Evolutionary conservation across 2,797 vertebrate genomes (phyloP), one percentile per base, ranked within the genome.

Genomic region (Yasuhikotakia modesta): DNA sequence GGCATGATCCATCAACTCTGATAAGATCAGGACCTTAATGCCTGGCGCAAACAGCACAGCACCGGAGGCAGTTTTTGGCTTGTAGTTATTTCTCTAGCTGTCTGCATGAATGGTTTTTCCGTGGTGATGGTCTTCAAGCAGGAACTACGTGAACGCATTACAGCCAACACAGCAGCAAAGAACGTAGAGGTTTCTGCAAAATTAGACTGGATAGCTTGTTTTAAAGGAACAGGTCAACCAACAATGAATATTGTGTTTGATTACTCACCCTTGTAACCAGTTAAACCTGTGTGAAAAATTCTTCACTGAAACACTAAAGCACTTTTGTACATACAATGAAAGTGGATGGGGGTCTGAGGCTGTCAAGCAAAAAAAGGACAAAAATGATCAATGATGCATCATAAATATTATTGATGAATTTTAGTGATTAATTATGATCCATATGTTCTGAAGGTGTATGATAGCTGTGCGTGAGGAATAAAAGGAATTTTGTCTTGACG

Each of bases 1-100:
- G 53, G 66, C 19, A n/a, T 32, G 32, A 82, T 84, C 78, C 71
- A 76, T 84, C 80, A 78, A 39, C 73, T 35, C 53, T 67, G 77
- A 71, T 74, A 43, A 73, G 73, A 73, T 79, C 76, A 77, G 60
- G 32, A 19, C 50, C 46, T 13, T 60, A 76, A 39, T 74, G 68
- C 73, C 30, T 50, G 55, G 65, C 67, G 14, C 50, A 30, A 17
- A 71, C 63, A 39, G 63, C 68, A 22, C 30, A 6, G 39, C 69
- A 55, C 50, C 50, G 8, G 68, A 69, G 48, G 73, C 79, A 32
- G 21, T 77, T 68, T 68, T 78, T 64, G 69, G 35, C n/a, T 27
- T 73, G 55, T 73, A 30, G 30, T 64, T 39, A 7, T 64, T 69
- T 52, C 63, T 73, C 39, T 60, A 57, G 53, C 53, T 17, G 5